Base-by-base conservation (phyloP, 2,113 vertebrate species). In the Tichodroma muraria region DNA sequence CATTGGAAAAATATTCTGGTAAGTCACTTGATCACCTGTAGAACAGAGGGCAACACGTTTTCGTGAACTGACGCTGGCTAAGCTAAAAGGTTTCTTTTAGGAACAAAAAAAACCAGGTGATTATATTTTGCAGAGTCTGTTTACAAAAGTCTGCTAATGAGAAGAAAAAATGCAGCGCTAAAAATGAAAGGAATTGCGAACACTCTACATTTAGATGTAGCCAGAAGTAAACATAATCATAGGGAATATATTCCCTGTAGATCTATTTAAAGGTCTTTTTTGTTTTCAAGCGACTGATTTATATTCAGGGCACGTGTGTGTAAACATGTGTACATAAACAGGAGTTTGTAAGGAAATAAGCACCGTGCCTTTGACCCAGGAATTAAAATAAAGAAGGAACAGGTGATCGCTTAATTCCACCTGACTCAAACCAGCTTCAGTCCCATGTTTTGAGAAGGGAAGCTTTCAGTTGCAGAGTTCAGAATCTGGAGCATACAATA, bases 401-500 rank as follows among this genome's bases (percentile, higher is more conserved):
- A 76, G 73, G 65, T 57, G 56, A 75, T 30, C 10, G 14, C 22
- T 64, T 38, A 72, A 63, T 60, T 73, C 72, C 40, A 37, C 38
- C 45, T 56, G 59, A 31, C 37, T 79, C 90, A 44, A 65, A 45
- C 5, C 53, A 92, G 14, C 37, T 42, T 42, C n/a, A 35, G 44
- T 4, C 54, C 37, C 11, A 1, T 8, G 4, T n/a, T 65, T 53
- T 52, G 49, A 53, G 57, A 85, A 53, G 65, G 49, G 61, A 61
- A 49, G 5, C 4, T 31, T 82, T 76, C 69, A 28, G 35, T 6
- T 88, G 71, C 56, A 37, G 60, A 78, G 76, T 22, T 83, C 57
- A 88, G 64, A 66, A 89, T 85, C 42, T 95, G 81, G 64, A 76
- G 64, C 66, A 33, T 95, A 88, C 15, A 95, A 78, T 80, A 47